A percentile compares a stretch with the other conserved stretches of the same genome.
Evolutionary conservation across 2,113 vertebrate genomes (phyloP).

Genomic region (Cepphus grylle): DNA sequence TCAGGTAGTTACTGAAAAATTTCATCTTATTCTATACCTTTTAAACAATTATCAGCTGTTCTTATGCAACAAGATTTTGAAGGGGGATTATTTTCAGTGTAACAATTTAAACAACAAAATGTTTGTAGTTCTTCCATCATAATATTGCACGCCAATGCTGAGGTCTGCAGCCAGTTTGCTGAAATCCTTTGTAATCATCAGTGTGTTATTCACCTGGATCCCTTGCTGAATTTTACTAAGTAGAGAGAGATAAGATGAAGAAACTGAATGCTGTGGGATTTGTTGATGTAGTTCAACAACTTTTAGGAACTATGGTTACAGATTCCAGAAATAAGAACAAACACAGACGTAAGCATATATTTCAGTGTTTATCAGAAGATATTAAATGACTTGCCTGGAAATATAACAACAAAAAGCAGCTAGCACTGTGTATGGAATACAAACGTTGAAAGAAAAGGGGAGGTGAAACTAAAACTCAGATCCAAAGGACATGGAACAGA

Average conservation of each 20-base stretch:
- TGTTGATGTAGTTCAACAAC: neutral
- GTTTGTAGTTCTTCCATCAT: neutral
- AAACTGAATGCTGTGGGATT: neutral
- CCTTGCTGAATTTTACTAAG: neutral
- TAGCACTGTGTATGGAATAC: neutral
- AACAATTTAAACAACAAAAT: neutral
- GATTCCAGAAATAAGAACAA: slow-evolving; percentile 15
- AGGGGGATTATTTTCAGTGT: neutral
- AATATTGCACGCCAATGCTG: neutral
- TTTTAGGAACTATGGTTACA: neutral
- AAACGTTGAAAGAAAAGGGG: neutral
- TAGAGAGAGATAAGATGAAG: neutral
- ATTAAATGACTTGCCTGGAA: neutral
- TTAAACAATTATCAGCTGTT: neutral
- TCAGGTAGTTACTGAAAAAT: neutral
- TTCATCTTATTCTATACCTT: neutral
- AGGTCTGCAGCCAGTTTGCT: neutral
- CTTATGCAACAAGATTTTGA: neutral
- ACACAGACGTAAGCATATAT: neutral
- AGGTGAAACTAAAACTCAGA: neutral
- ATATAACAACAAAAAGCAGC: neutral
- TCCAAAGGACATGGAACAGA: neutral
- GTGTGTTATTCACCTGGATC: neutral
- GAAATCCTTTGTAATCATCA: neutral
- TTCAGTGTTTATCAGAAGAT: slow-evolving; percentile 8